These are phyloP conservation scores for Drosophila nr. fundita DNA, from an alignment of 2,888 invertebrate genomes.

Conservation along the genomic window DNA sequence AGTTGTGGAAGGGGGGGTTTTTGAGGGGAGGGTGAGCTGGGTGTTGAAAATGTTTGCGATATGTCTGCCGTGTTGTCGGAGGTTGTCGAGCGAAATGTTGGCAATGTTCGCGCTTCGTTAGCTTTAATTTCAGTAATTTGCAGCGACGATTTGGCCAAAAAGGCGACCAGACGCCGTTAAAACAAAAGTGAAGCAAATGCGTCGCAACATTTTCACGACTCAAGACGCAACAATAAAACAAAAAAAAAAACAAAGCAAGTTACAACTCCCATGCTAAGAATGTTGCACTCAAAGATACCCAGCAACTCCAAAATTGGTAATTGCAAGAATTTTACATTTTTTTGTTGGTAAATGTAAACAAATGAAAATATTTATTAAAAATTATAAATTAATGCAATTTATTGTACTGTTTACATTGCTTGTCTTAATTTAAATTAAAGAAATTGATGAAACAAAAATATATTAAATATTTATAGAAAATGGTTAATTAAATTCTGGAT, in stretches of 20 bases:
- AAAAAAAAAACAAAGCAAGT: not conserved
- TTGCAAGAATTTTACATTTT: not conserved
- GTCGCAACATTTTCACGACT: conserved; percentile 73
- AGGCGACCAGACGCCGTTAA: conserved; percentile 57
- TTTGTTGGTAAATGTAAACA: not conserved
- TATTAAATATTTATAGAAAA: not conserved
- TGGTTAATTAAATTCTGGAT: no score
- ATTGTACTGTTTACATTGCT: not conserved
- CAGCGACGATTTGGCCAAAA: conserved; percentile 67
- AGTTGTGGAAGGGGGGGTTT: not conserved
- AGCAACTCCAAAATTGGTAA: not conserved
- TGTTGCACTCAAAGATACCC: conserved; percentile 12
- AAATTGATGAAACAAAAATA: not conserved
- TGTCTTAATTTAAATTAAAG: not conserved
- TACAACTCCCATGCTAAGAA: not conserved
- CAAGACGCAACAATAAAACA: conserved; percentile 48
- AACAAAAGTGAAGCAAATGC: conserved; percentile 55
- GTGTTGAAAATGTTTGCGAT: conserved; percentile 39
- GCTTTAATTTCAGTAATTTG: conserved; percentile 80
- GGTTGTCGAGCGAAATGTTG: conserved; percentile 64
- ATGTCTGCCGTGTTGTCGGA: conserved; percentile 57
- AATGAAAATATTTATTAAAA: not conserved
- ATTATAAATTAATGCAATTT: not conserved
- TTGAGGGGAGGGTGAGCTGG: not conserved
- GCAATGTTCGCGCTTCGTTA: conserved; percentile 83